Conservation (phyloP, 2,888 invertebrate species). For the Pseudolycoriella hygida region DNA sequence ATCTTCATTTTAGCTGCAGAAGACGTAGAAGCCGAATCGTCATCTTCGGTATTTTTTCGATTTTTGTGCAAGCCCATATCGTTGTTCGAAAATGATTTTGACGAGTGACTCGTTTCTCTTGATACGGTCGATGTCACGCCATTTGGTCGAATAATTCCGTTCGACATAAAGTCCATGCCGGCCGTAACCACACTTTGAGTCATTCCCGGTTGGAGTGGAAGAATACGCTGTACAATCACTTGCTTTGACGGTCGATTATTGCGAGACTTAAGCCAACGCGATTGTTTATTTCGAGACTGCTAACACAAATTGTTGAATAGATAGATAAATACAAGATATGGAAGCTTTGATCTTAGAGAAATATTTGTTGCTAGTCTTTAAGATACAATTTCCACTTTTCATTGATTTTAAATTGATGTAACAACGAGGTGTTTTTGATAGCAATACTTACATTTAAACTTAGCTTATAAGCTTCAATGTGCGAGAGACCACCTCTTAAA, state of each 20-base stretch:
- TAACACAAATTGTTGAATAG: conserved; percentile 8
- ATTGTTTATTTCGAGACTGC: conserved; percentile 18
- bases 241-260: conserved; percentile 23
- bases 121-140: too few relatives aligned
- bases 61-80: too few relatives aligned
- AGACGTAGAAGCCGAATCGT: too few relatives aligned
- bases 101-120: too few relatives aligned
- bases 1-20: too few relatives aligned
- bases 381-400: background rate
- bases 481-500: conserved; percentile 19
- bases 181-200: conserved; percentile 9
- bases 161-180: too few relatives aligned
- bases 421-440: background rate
- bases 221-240: conserved; percentile 56
- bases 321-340: too few relatives aligned
- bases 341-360: too few relatives aligned
- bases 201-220: conserved; percentile 42
- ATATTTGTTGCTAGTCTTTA: background rate
- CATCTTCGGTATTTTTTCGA: too few relatives aligned
- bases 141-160: too few relatives aligned
- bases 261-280: conserved; percentile 8
- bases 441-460: conserved; percentile 17
- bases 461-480: conserved; percentile 21
- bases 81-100: too few relatives aligned
- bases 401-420: background rate